Percentiles rank a stretch among this genome's conserved stretches.
Evolutionary conservation across 30 jellyfish, hydroid and myxozoan species (phyloP).

Genomic region (Phacellophora camtschatica): DNA sequence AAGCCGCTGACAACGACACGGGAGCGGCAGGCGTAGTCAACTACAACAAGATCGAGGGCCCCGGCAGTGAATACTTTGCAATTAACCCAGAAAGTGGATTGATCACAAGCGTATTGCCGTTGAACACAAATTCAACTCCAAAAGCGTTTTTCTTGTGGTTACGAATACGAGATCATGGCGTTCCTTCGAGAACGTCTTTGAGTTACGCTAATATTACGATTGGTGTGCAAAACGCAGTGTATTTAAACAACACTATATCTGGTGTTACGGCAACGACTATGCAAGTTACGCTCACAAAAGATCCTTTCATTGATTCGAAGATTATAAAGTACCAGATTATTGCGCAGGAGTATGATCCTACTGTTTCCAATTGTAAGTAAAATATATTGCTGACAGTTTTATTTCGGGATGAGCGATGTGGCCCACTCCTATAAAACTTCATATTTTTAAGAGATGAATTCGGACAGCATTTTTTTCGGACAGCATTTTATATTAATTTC

Average conservation of each 20-base stretch:
- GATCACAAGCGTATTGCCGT: slow-evolving; percentile 17
- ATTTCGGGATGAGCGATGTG: too few relatives aligned
- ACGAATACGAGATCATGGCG: slow-evolving; percentile 59
- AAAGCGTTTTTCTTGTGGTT: slow-evolving; percentile 42
- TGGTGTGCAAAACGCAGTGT: slow-evolving; percentile 23
- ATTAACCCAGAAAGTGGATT: slow-evolving; percentile 59
- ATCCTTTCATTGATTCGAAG: slow-evolving; percentile 60
- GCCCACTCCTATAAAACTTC: too few relatives aligned
- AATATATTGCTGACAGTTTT: too few relatives aligned
- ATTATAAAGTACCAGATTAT: slow-evolving; percentile 56
- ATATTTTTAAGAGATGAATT: too few relatives aligned
- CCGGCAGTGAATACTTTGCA: slow-evolving; percentile 40
- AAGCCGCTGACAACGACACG: slow-evolving; percentile 66
- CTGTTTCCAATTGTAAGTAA: slow-evolving; percentile 13
- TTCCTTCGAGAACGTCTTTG: slow-evolving; percentile 28
- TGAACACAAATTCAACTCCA: slow-evolving; percentile 17
- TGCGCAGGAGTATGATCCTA: slow-evolving; percentile 69
- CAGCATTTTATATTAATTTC: too few relatives aligned
- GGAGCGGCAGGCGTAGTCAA: slow-evolving; percentile 65
- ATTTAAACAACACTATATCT: slow-evolving; percentile 16
- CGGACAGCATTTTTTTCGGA: too few relatives aligned
- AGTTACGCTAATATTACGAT: slow-evolving; percentile 44
- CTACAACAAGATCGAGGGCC: slow-evolving; percentile 55
- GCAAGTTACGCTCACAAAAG: slow-evolving; percentile 51
- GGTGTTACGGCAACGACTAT: slow-evolving; percentile 57